phyloP scores from a whole-genome alignment of 35 echinoderm and acorn worm species.

The Apostichopus parvimensis region DNA sequence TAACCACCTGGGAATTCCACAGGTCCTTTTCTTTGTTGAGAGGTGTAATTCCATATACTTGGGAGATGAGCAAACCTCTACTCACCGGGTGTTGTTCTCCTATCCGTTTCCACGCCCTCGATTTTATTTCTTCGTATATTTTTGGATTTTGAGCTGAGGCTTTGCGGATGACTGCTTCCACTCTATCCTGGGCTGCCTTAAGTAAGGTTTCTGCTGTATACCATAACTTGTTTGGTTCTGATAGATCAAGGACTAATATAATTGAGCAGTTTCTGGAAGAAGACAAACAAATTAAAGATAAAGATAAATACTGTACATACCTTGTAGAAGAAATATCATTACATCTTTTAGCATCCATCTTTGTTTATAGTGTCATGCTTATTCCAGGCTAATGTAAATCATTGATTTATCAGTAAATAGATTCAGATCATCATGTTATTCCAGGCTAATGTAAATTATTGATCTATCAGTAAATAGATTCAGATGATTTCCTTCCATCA shows the following conservation, averaged over 20 bases:
- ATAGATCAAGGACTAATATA: slow-evolving; percentile 84
- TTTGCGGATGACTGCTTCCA: slow-evolving; percentile 73
- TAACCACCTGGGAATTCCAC: no score
- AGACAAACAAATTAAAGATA: slow-evolving; percentile 2
- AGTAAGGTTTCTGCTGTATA: slow-evolving; percentile 80
- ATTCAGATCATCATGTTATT: no score
- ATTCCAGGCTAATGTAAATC: no score
- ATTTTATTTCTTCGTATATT: slow-evolving; percentile 73
- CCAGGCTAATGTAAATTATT: no score
- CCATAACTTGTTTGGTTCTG: slow-evolving; percentile 90
- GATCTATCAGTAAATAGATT: no score
- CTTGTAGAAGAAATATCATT: no score
- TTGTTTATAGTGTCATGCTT: no score
- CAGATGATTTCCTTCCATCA: no score
- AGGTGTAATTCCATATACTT: no score
- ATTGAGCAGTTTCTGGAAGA: slow-evolving; percentile 67
- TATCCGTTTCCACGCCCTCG: slow-evolving; percentile 66
- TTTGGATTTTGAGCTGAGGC: slow-evolving; percentile 55
- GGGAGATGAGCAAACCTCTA: neutral
- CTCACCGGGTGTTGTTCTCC: slow-evolving; percentile 82
- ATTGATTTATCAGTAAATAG: no score
- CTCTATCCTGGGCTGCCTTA: slow-evolving; percentile 58
- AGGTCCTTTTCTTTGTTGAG: no score
- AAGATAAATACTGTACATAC: neutral
- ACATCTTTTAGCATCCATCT: no score